Base-by-base conservation (phyloP, 2,797 vertebrate genomes). In the Coccyzus lansbergi region DNA sequence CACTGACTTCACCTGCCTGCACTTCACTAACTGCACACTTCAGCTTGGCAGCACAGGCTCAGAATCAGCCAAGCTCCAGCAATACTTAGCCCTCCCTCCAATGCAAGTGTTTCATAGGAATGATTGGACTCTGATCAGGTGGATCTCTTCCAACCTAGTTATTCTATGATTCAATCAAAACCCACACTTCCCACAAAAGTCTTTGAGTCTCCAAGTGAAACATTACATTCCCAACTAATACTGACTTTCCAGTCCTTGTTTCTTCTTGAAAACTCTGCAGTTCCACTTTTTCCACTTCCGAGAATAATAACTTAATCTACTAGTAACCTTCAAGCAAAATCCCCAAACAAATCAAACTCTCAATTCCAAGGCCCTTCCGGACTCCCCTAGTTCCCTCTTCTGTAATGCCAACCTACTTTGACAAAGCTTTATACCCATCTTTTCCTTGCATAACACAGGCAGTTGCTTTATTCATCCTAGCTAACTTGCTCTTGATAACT, bases 211-310 rank as follows among this genome's bases (percentile, higher is more conserved):
- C 34, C 65, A 44, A 77, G 60, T 2, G 4, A 69, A 83, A 77
- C 4, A 14, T 3, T 3, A 58, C 33, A 78, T 18, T 63, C 36
- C 38, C 15, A 36, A 16, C 33, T 31, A 77, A 20, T 33, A 31
- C 1, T 20, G 24, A 29, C 25, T 64, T 76, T 34, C 29, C 31
- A 71, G 6, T 5, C 9, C 8, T 60, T 65, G 9, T 3, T 60
- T 42, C 38, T 10, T 46, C 40, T 53, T 40, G 5, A 49, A 69
- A 60, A 33, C 44, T 14, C 77, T 33, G 33, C 29, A 56, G 3
- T 62, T 69, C 25, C 3, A 31, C 21, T 53, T 17, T 2, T 5
- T 4, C 6, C 12, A 7, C 2, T n/a, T 6, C 25, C 5, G 9
- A 3, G 3, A 63, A 21, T 18, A 20, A 4, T 5, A 40, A 59